Base-by-base conservation (phyloP, 2,113 vertebrate genomes). In the Ctenodactylus gundi region DNA sequence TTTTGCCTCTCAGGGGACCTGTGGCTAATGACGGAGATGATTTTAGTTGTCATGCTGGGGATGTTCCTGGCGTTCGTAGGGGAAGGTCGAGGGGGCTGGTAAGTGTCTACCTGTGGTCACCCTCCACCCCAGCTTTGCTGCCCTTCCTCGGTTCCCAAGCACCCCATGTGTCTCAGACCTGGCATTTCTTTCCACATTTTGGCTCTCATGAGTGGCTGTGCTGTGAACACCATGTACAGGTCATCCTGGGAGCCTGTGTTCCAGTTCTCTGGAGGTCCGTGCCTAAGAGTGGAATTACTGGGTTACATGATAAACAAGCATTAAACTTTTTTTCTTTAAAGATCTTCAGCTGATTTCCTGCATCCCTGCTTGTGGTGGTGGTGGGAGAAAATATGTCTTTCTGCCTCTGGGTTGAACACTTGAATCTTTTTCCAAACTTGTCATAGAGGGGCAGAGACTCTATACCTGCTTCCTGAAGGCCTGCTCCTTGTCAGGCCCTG, bases 61-160 rank as follows among this genome's bases (percentile, higher is more conserved):
- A 36, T 41, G 51, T 57, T 8, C 0, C 23, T 2, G 10, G n/a
- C 15, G 12, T 53, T 87, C 34, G 21, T 9, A 36, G 53, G 11
- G 31, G 18, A 46, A 36, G 46, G 49, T 8, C 89, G 29, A 18
- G 23, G 29, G 29, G 23, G 65, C 27, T 17, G 46, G 84, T n/a
- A 4, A 4, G 13, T 7, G 23, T 7, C 62, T 31, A 3, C 31
- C 55, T 7, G 0, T 3, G 10, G 14, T 0, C 12, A 53, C 21
- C 13, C 0, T n/a, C 3, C 21, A 6, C 14, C 7, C 27, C 0
- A 0, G 27, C 55, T 13, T n/a, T 25, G 3, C 4, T 23, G 5
- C 7, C n/a, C 18, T 6, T 18, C 1, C 2, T 13, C 39, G 25
- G 27, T 5, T 21, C 72, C 29, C 82, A 53, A 0, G 10, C 53